Conservation (phyloP, 1,140 invertebrate genomes). For the Trinorchestia longiramus region DNA sequence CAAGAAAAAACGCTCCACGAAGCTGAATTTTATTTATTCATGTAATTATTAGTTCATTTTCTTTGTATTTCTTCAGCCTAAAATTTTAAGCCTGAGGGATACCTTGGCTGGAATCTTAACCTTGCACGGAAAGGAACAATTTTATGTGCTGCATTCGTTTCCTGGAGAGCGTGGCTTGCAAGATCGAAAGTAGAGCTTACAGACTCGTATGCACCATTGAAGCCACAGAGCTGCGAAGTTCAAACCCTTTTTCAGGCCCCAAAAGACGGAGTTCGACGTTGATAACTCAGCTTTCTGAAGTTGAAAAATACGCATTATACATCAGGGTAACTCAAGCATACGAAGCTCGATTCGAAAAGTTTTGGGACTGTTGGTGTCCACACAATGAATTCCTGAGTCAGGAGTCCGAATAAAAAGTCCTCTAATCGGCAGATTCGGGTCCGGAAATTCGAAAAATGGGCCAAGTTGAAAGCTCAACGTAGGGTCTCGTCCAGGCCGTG, state of each 20-base stretch:
- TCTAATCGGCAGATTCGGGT: background rate
- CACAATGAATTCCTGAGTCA: background rate
- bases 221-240: background rate
- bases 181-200: background rate
- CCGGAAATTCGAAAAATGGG: background rate
- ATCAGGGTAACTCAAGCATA: background rate
- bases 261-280: background rate
- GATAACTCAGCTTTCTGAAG: background rate
- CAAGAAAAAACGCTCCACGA: background rate
- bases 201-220: background rate
- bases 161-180: background rate
- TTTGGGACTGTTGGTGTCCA: background rate
- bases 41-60: background rate
- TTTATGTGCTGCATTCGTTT: background rate
- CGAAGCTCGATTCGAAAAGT: background rate
- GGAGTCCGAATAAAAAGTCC: background rate
- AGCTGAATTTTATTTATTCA: background rate
- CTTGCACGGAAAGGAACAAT: background rate
- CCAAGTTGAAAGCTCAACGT: background rate
- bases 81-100: no score
- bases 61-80: no score
- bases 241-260: background rate
- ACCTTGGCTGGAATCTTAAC: background rate
- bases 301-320: background rate
- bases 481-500: background rate